Evolutionary conservation across 1,140 invertebrate genomes (phyloP).

Genomic region (Laodelphax striatellus): DNA sequence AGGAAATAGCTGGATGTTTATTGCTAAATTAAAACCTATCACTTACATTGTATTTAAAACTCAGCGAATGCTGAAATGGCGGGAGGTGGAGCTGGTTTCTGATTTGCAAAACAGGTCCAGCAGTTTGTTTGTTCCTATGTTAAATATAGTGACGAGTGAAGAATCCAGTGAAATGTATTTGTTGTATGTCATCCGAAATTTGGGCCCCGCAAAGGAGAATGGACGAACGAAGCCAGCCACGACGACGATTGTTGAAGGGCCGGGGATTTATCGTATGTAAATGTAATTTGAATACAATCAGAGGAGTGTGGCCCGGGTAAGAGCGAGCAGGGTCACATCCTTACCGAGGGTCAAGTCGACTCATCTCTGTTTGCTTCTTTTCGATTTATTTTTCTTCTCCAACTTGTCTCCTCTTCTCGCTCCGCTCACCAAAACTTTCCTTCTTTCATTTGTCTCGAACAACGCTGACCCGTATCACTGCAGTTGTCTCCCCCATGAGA

Average conservation of each 20-base stretch:
- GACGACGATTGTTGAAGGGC: neutral
- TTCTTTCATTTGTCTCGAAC: too few relatives aligned
- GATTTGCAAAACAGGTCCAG: neutral
- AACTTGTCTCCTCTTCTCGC: too few relatives aligned
- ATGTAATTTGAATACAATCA: slow-evolving; percentile 4
- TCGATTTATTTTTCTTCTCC: too few relatives aligned
- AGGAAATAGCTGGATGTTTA: neutral
- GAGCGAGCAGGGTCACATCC: neutral
- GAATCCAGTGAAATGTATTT: neutral
- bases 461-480: too few relatives aligned
- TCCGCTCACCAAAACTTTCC: too few relatives aligned
- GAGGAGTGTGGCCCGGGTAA: neutral
- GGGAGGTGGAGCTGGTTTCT: neutral
- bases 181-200: neutral
- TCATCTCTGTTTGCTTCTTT: too few relatives aligned
- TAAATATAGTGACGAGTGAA: neutral
- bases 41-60: slow-evolving; percentile 4
- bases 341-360: too few relatives aligned
- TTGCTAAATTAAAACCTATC: slow-evolving; percentile 2
- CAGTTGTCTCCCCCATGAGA: too few relatives aligned
- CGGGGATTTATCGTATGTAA: neutral
- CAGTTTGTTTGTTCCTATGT: too few relatives aligned
- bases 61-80: too few relatives aligned
- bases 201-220: neutral
- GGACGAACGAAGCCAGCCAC: too few relatives aligned